These are phyloP conservation scores for Hemitrygon akajei DNA, from an alignment of 2,797 vertebrate species.

Conservation along the genomic window DNA sequence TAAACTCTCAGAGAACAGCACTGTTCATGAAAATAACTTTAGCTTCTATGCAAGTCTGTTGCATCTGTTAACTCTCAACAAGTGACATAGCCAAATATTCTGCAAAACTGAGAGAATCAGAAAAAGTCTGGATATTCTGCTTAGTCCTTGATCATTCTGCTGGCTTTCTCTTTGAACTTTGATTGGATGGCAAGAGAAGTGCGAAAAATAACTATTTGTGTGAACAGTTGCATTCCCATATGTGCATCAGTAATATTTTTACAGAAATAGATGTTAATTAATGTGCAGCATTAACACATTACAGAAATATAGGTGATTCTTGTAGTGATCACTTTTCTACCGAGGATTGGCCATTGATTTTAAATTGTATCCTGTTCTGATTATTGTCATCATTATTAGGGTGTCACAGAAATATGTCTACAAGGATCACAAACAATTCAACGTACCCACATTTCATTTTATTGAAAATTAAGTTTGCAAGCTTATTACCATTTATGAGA, in stretches of 20 bases:
- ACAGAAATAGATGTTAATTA: not conserved
- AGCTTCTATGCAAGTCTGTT: not conserved
- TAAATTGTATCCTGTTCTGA: no score
- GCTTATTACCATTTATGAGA: no score
- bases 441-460: not conserved
- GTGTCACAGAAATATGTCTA: not conserved
- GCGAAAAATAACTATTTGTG: not conserved
- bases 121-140: not conserved
- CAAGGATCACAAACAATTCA: not conserved
- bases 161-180: not conserved
- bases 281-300: not conserved
- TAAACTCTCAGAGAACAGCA: not conserved
- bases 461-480: not conserved
- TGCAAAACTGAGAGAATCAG: not conserved
- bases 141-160: not conserved
- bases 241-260: not conserved
- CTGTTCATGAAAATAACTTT: not conserved
- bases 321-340: no score
- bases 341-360: not conserved
- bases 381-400: no score
- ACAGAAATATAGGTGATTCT: no score
- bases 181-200: not conserved
- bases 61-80: conserved; percentile 4
- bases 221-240: not conserved
- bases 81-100: not conserved